phyloP scores from a whole-genome alignment of 2,797 vertebrate genomes.

The Gadopsis marmoratus region DNA sequence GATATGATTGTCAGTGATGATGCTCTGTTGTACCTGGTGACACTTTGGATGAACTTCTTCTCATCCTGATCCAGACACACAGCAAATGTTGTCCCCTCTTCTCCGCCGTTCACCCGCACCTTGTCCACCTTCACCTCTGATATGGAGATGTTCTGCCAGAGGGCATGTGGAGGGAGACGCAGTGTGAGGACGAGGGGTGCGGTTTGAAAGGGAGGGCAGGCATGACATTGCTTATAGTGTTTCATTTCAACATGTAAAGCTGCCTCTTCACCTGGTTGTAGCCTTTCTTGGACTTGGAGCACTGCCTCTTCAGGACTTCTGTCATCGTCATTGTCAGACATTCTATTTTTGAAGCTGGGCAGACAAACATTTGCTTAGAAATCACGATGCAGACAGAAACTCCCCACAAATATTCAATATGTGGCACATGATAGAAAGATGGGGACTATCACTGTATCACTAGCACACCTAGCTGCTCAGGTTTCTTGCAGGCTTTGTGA shows the following conservation, averaged over 20 bases:
- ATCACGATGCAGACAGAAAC: background rate
- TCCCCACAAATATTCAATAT: background rate
- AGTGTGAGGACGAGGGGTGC: background rate
- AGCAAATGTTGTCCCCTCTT: conserved; percentile 86
- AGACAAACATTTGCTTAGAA: background rate
- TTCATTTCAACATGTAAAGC: background rate
- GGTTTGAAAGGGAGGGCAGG: background rate
- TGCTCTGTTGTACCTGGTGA: conserved; percentile 86
- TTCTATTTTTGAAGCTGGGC: conserved; percentile 88
- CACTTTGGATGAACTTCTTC: conserved; percentile 94
- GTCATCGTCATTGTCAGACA: conserved; percentile 90
- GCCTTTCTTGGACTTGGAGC: conserved; percentile 92
- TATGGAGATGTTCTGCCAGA: conserved; percentile 86
- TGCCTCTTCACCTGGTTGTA: conserved; percentile 90
- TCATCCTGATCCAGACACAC: conserved; percentile 97
- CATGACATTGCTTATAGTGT: background rate
- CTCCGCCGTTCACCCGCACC: conserved; percentile 84
- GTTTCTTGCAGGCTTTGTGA: conserved; percentile 88
- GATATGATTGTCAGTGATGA: too few relatives aligned
- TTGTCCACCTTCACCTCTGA: conserved; percentile 92
- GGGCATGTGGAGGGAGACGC: background rate
- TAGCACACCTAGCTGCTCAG: conserved; percentile 88
- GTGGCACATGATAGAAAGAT: background rate
- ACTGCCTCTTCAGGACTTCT: conserved; percentile 93
- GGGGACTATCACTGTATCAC: background rate